A percentile compares a stretch with the other conserved stretches of the same genome.
Evolutionary conservation across 1,140 invertebrate genomes (phyloP).

Genomic region (Geopemphigus sp.): DNA sequence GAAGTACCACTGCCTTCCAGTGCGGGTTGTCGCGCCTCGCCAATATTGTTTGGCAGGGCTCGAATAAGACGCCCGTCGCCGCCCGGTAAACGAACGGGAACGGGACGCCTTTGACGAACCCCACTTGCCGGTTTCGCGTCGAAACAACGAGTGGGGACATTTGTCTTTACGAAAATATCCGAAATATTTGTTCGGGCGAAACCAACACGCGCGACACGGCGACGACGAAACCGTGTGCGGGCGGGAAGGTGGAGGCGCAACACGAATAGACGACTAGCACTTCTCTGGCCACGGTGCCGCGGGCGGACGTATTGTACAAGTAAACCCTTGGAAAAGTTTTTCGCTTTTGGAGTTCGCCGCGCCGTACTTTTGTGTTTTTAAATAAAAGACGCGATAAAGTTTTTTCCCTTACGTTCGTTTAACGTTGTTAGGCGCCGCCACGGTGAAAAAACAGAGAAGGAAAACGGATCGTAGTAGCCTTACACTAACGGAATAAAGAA

Average conservation of each 20-base stretch:
- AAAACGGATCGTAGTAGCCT: background rate
- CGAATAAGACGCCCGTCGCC: too few relatives aligned
- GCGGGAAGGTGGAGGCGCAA: background rate
- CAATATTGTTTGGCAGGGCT: too few relatives aligned
- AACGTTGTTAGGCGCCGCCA: background rate
- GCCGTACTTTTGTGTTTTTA: constrained; percentile 12
- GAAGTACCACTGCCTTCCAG: too few relatives aligned
- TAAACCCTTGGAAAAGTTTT: constrained; percentile 25
- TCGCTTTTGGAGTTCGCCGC: constrained; percentile 6
- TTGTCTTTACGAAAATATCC: too few relatives aligned
- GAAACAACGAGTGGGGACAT: too few relatives aligned
- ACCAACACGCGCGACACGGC: too few relatives aligned
- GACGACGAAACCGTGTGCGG: background rate
- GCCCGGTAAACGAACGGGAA: too few relatives aligned
- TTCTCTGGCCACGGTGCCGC: background rate
- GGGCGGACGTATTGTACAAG: background rate
- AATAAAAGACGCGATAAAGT: constrained; percentile 15
- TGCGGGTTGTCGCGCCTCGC: too few relatives aligned
- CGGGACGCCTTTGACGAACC: too few relatives aligned
- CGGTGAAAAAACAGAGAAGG: background rate
- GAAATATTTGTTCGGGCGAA: too few relatives aligned
- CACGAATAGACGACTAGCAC: background rate
- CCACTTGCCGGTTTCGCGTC: too few relatives aligned
- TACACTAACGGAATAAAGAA: background rate
- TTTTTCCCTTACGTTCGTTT: constrained; percentile 16